Percentiles rank a stretch among this genome's conserved stretches.
These are phyloP conservation scores for mouse (Mus musculus) DNA, from an alignment of 2,113 vertebrate genomes.

Conservation along the genomic window DNA sequence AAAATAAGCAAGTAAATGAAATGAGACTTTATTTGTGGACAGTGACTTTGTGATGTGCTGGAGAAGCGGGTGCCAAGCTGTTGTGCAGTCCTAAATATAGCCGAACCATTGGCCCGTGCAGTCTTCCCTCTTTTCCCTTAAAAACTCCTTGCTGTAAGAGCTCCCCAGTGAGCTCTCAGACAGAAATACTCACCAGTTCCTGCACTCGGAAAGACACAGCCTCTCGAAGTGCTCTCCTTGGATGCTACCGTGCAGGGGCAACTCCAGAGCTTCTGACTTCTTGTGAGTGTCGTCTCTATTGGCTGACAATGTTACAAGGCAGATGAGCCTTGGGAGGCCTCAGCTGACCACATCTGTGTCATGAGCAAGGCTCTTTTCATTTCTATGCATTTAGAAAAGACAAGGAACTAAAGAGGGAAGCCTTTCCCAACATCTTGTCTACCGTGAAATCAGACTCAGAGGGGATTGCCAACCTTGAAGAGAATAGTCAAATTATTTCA, in stretches of 20 bases:
- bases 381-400: constrained; percentile 67
- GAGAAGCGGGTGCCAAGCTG: not conserved
- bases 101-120: not conserved
- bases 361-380: constrained; percentile 56
- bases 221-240: not conserved
- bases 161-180: not conserved
- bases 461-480: constrained; percentile 49
- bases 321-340: constrained; percentile 68
- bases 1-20: constrained; percentile 40
- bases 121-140: not conserved
- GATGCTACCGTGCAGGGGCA: not conserved
- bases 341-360: constrained; percentile 47
- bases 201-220: not conserved
- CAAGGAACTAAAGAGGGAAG: not conserved
- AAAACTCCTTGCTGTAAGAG: not conserved
- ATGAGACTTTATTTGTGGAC: constrained; percentile 23
- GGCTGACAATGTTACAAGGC: constrained; percentile 35
- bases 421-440: not conserved
- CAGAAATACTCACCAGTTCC: not conserved
- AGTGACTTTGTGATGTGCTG: constrained; percentile 1
- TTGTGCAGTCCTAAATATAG: constrained; percentile 10
- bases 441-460: constrained; percentile 41
- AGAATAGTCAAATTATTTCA: constrained; percentile 52
- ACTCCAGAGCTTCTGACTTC: not conserved
- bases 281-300: not conserved